These are phyloP conservation scores for Acronicta alni DNA, from an alignment of 2,888 invertebrate genomes.

Conservation along the genomic window DNA sequence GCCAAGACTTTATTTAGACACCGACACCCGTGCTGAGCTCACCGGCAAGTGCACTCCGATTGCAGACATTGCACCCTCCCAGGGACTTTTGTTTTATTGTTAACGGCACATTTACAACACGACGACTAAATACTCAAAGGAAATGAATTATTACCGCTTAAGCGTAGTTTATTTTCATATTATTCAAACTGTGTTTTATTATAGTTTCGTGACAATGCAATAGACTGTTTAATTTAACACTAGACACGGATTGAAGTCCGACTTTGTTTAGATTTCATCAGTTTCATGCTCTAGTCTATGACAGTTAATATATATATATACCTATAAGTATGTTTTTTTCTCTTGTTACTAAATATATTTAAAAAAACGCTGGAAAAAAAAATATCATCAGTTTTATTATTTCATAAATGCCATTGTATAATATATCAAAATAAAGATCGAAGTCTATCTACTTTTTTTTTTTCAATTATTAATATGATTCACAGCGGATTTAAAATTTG, in stretches of 20 bases:
- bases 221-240: slow-evolving; percentile 54
- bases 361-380: too few species aligned
- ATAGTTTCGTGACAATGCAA: slow-evolving; percentile 66
- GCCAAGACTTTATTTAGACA: slow-evolving; percentile 36
- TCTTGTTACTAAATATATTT: too few species aligned
- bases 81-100: slow-evolving; percentile 60
- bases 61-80: slow-evolving; percentile 29
- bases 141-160: slow-evolving; percentile 57
- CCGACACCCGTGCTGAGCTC: slow-evolving; percentile 12
- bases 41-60: slow-evolving; percentile 33
- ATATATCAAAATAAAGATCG: not conserved
- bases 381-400: slow-evolving; percentile 7
- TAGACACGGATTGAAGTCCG: slow-evolving; percentile 32
- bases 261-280: slow-evolving; percentile 32
- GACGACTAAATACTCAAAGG: slow-evolving; percentile 61
- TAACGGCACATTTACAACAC: slow-evolving; percentile 71
- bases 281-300: slow-evolving; percentile 2
- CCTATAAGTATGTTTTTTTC: too few species aligned
- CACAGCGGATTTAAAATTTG: slow-evolving; percentile 19
- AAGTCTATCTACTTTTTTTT: not conserved
- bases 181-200: slow-evolving; percentile 60
- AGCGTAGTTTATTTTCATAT: slow-evolving; percentile 55
- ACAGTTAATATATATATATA: too few species aligned
- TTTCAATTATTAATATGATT: slow-evolving; percentile 14
- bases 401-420: slow-evolving; percentile 8